Percentiles rank a stretch among this genome's conserved stretches.
Conservation (phyloP, 2,113 vertebrate species). For the Crotalus horridus region DNA sequence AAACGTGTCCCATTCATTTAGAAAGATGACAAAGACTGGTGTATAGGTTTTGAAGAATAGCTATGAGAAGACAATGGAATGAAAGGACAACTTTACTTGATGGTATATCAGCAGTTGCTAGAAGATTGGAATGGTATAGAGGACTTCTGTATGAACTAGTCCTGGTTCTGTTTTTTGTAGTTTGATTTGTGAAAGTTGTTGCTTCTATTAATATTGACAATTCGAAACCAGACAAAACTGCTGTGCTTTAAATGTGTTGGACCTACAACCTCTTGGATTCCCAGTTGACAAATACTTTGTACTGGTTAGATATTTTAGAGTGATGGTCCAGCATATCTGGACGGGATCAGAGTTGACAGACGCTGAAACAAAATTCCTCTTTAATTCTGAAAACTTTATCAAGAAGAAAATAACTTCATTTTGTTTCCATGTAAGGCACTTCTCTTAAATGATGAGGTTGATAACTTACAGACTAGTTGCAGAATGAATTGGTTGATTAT, state of each 20-base stretch:
- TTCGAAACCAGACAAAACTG: neutral
- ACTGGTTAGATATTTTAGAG: neutral
- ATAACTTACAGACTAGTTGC: neutral
- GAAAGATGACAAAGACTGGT: neutral
- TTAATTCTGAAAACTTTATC: neutral
- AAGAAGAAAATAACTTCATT: neutral
- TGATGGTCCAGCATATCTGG: neutral
- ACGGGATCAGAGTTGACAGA: neutral
- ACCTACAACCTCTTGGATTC: neutral
- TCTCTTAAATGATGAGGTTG: neutral
- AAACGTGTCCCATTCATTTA: neutral
- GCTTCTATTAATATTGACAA: neutral
- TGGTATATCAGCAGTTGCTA: neutral
- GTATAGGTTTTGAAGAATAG: neutral
- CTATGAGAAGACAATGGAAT: neutral
- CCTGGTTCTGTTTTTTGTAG: neutral
- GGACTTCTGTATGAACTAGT: neutral
- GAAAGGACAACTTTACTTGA: neutral
- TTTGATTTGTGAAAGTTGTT: neutral
- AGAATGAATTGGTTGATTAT: neutral
- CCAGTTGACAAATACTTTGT: neutral
- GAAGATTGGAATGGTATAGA: neutral
- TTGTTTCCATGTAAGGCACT: neutral
- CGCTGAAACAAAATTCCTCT: neutral
- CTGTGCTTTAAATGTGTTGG: neutral